Percentiles rank a stretch among this genome's conserved stretches.
Evolutionary conservation across 2,888 invertebrate species (phyloP).

Genomic region (Sinelater perroti): DNA sequence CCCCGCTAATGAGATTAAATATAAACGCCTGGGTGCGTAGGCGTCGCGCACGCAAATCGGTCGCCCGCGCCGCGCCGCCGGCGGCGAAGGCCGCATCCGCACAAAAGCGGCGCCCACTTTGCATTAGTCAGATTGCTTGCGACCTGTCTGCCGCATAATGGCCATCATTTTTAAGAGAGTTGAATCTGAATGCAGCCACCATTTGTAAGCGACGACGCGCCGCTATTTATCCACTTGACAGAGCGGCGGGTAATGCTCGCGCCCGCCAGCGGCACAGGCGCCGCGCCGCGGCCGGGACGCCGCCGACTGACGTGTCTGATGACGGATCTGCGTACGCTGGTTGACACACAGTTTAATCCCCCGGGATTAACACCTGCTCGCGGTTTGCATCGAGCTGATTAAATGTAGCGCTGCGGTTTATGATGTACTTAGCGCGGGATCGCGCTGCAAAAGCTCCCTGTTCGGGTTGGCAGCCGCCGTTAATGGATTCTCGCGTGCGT

Average conservation of each 20-base stretch:
- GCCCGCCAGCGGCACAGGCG: slow-evolving; percentile 34
- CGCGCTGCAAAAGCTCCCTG: slow-evolving; percentile 38
- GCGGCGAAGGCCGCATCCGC: slow-evolving; percentile 7
- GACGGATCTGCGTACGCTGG: slow-evolving; percentile 47
- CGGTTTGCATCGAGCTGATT: slow-evolving; percentile 55
- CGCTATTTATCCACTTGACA: slow-evolving; percentile 57
- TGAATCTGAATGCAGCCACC: slow-evolving; percentile 54
- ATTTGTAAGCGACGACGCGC: slow-evolving; percentile 57
- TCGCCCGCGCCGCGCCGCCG: neutral
- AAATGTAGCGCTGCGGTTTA: slow-evolving; percentile 51
- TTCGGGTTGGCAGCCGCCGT: slow-evolving; percentile 41
- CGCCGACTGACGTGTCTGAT: slow-evolving; percentile 42
- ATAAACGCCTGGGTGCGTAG: neutral
- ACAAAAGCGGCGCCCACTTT: slow-evolving; percentile 44
- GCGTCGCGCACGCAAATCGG: neutral
- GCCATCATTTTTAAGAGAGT: slow-evolving; percentile 60
- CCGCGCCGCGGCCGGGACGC: slow-evolving; percentile 38
- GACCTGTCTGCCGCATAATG: slow-evolving; percentile 58
- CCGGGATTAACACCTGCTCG: slow-evolving; percentile 55
- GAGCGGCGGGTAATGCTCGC: slow-evolving; percentile 47
- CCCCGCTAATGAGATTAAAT: slow-evolving; percentile 1
- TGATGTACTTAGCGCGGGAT: slow-evolving; percentile 39
- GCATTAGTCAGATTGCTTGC: slow-evolving; percentile 61
- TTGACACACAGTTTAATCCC: slow-evolving; percentile 49
- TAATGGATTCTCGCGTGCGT: slow-evolving; percentile 21